Percentiles rank a stretch among this genome's conserved stretches.
Evolutionary conservation across 2,888 invertebrate species (phyloP).

Genomic region (Agonopterix arenella): DNA sequence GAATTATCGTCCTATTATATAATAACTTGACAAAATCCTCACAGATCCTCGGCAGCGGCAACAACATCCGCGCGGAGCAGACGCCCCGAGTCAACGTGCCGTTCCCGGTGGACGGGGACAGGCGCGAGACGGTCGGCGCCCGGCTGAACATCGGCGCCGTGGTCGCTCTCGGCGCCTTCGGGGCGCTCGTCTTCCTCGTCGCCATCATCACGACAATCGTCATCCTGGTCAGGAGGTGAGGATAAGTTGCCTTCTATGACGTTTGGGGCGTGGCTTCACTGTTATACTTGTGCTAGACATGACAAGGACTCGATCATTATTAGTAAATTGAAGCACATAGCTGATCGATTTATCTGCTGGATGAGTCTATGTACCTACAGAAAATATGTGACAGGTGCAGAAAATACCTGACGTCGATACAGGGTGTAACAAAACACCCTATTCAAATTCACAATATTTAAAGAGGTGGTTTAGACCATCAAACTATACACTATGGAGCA

Average conservation of each 20-base stretch:
- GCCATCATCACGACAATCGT: constrained; percentile 93
- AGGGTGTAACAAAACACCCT: too few relatives aligned
- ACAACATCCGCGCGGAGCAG: constrained; percentile 79
- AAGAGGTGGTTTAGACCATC: too few relatives aligned
- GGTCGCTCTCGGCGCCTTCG: constrained; percentile 92
- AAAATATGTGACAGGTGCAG: too few relatives aligned
- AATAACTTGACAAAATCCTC: too few relatives aligned
- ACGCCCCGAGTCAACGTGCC: constrained; percentile 82
- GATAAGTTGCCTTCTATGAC: constrained; percentile 13
- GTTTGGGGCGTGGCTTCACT: constrained; percentile 7
- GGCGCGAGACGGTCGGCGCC: constrained; percentile 78
- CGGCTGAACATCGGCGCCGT: constrained; percentile 90
- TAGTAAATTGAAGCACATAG: too few relatives aligned
- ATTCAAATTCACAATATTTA: too few relatives aligned
- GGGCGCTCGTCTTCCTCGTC: constrained; percentile 92
- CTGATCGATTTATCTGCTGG: too few relatives aligned
- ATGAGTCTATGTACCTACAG: too few relatives aligned
- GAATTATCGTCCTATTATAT: too few relatives aligned
- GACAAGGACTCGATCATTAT: too few relatives aligned
- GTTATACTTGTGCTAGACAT: background rate
- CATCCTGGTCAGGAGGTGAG: constrained; percentile 90
- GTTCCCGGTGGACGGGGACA: constrained; percentile 79
- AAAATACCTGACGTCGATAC: too few relatives aligned
- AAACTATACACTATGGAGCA: too few relatives aligned
- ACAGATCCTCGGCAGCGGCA: constrained; percentile 68